Evolutionary conservation across 2,113 vertebrate species (phyloP).

Genomic region (Pluvianellus socialis): DNA sequence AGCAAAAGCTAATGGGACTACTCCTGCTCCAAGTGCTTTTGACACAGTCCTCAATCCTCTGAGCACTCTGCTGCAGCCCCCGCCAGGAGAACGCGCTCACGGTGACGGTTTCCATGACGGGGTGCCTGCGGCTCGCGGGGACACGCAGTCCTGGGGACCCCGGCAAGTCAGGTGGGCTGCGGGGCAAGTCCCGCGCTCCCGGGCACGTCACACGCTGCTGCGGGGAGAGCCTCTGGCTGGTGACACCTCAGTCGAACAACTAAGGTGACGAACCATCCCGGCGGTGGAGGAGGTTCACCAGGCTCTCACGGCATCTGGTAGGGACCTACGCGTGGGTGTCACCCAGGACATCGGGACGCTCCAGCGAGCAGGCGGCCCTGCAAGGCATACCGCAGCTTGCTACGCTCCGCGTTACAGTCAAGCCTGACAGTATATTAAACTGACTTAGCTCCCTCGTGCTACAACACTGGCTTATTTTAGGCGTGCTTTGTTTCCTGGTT

Average conservation of each 20-base stretch:
- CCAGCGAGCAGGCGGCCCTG: not conserved
- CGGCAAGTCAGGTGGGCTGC: not conserved
- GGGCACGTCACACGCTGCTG: not conserved
- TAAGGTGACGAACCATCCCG: not conserved
- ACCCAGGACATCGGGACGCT: rapidly evolving
- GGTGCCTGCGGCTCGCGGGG: not conserved
- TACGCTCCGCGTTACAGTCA: not conserved
- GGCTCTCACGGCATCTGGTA: not conserved
- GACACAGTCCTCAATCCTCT: not conserved
- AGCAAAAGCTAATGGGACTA: not conserved
- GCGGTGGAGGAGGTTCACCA: not conserved
- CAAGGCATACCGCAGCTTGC: not conserved
- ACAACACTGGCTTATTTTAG: conserved; percentile 5
- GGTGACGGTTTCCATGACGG: not conserved
- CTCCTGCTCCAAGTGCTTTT: not conserved
- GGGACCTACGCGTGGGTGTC: not conserved
- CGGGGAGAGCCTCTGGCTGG: rapidly evolving
- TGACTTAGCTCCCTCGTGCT: not conserved
- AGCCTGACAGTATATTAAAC: not conserved
- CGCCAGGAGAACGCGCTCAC: rapidly evolving
- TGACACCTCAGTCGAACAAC: not conserved
- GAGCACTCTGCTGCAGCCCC: not conserved
- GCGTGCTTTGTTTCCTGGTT: conserved; percentile 30
- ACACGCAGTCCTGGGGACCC: rapidly evolving
- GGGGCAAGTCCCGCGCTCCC: not conserved